These are phyloP conservation scores for Ptiloglossa arizonensis DNA, from an alignment of 1,140 invertebrate genomes.

Conservation along the genomic window DNA sequence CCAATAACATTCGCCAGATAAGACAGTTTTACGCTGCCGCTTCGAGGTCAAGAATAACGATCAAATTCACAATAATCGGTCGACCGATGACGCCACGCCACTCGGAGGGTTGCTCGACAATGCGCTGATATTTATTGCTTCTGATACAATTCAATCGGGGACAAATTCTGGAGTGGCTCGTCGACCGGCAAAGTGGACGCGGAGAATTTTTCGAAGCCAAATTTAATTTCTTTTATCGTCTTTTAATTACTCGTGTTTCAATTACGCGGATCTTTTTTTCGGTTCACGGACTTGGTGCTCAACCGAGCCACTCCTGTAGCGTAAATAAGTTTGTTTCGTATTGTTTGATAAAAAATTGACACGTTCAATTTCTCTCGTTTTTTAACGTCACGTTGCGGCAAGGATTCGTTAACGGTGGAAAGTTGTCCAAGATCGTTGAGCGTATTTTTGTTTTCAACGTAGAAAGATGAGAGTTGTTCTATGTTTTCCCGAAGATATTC, in stretches of 20 bases:
- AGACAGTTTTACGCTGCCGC: constrained; percentile 14
- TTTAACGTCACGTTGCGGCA: too few relatives aligned
- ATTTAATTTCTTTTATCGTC: not conserved
- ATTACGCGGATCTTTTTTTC: too few relatives aligned
- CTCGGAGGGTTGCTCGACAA: not conserved
- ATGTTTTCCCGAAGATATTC: too few relatives aligned
- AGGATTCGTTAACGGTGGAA: too few relatives aligned
- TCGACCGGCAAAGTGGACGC: not conserved
- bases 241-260: not conserved
- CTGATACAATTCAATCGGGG: not conserved
- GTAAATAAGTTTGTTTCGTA: too few relatives aligned
- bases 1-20: constrained; percentile 3
- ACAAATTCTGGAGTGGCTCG: not conserved
- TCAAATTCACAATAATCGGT: constrained; percentile 24
- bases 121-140: constrained; percentile 6
- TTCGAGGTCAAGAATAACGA: constrained; percentile 27
- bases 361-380: too few relatives aligned
- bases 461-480: too few relatives aligned
- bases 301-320: not conserved
- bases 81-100: not conserved
- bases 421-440: too few relatives aligned
- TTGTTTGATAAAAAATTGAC: not conserved
- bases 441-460: too few relatives aligned
- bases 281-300: too few relatives aligned
- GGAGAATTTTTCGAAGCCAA: not conserved